Base-by-base conservation (phyloP, 2,888 invertebrate genomes). In the Drosophila suboccidentalis region DNA sequence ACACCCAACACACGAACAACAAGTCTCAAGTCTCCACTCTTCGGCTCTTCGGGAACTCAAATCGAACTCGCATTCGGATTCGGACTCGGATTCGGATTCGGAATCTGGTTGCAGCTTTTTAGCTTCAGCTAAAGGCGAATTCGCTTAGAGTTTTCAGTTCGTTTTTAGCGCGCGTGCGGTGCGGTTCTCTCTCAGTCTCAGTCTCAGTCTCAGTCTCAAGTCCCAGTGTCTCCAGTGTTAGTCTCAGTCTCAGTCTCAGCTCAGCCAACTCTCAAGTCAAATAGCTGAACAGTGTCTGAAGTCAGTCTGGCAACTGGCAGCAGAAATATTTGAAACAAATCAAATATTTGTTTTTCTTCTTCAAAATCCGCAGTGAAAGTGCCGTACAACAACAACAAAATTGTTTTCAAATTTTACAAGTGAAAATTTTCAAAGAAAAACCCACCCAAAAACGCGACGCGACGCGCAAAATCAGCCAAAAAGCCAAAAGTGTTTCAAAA, bases 151-250 rank as follows among this genome's bases (percentile, higher is more conserved):
- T 63, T 38, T 87, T 90, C 91, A 90, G 90, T 90, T 90, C 86
- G 86, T 80, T 82, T 81, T 75, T 67, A 88, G 89, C 87, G 79
- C 87, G 90, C 90, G 90, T 90, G 89, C 91, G 91, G 90, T 90
- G 86, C 86, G 84, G 90, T 89, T 90, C 87, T 87, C 82, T 76
- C 63, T 66, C 39, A 62, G 53, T 71, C 15, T 66, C 39, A 62
- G 53, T 71, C 15, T 38, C 13, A 47, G 44, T 64, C 36, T 66
- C 17, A 49, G 47, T 51, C 60, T 60, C 46, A 57, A 44, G 22
- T 38, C 15, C 15, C 50, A 29, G 29, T 29, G 29, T 29, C 29
- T 29, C 8, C 55, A 47, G 63, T 77, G 47, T 55, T 72, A 61
- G 71, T 72, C 49, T 50, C 47, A 26, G 51, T 46, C 26, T 6